phyloP scores from a whole-genome alignment of 2,888 invertebrate genomes.

The Coleophora flavipennella region DNA sequence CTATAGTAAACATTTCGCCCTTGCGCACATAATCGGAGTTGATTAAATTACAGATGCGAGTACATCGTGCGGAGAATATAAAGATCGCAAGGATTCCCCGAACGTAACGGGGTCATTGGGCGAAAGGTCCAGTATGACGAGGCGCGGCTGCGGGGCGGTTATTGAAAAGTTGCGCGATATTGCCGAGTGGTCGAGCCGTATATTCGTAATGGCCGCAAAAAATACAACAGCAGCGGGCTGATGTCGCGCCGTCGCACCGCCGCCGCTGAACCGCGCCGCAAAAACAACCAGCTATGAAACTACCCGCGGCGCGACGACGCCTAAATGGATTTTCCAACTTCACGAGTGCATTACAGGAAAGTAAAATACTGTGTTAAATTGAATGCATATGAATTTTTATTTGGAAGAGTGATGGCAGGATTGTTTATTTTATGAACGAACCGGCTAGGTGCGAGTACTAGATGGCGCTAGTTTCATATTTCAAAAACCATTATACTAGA shows the following conservation, averaged over 20 bases:
- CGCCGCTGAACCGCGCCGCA: conserved; percentile 35
- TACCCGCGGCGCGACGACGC: conserved; percentile 35
- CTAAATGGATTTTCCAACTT: conserved; percentile 61
- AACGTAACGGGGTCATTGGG: conserved; percentile 39
- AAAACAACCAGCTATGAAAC: conserved; percentile 58
- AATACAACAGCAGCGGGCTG: conserved; percentile 46
- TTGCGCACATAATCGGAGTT: not conserved
- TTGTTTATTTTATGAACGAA: too few species aligned
- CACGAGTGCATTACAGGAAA: conserved; percentile 10
- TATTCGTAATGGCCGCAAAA: conserved; percentile 70
- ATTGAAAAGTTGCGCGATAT: conserved; percentile 73
- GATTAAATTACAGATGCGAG: conserved; percentile 19
- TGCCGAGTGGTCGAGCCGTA: conserved; percentile 66
- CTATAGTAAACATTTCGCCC: conserved; percentile 11
- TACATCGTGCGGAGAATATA: conserved; percentile 12
- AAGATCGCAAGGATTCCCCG: conserved; percentile 18
- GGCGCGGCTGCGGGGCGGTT: conserved; percentile 45
- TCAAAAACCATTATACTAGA: too few species aligned
- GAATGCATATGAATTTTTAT: too few species aligned
- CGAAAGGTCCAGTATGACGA: conserved; percentile 62
- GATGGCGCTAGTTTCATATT: too few species aligned
- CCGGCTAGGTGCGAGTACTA: too few species aligned
- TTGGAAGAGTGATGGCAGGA: too few species aligned
- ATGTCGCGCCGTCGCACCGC: conserved; percentile 37
- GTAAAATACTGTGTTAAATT: not conserved